Base-by-base conservation (phyloP, 2,888 invertebrate species). In the Andrena flavipes region DNA sequence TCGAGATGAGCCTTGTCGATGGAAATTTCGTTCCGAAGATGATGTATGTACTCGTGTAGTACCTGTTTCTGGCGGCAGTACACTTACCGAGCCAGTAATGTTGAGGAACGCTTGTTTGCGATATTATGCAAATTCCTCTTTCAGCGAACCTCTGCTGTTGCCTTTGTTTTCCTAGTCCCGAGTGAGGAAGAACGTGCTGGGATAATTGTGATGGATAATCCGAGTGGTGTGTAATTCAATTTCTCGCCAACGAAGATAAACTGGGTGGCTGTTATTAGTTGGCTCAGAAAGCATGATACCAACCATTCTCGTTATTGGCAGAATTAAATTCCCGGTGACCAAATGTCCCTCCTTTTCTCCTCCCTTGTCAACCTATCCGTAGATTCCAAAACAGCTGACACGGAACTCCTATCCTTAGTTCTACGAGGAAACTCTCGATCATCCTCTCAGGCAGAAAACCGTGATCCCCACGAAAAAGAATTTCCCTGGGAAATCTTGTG, bases 81-180 rank as follows among this genome's bases (percentile, higher is more conserved):
- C 35, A 42, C 75, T 62, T 42, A 60, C 10, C 13, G 68, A 30
- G 51, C 64, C 26, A 33, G 49, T 33, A 42, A 65, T 54, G 48
- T 35, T 20, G 8, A 5, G 2, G 42, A 49, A 42, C 56, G 62
- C 54, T 78, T 56, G 33, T 65, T 67, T 69, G 69, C 68, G 33
- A 64, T 69, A 62, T 42, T 54, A 79, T 69, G 78, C 69, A 68
- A 75, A 79, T 75, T 79, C 35, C 68, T 42, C 64, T 5, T 56
- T 51, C 62, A 48, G 7, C 42, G 29, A 63, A 29, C 16, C 63
- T 63, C 42, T 42, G 54, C 42, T 42, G 54, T 13, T 29, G 30
- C 29, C 70, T 60, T 76, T 23, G 75, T 70, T 76, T 60, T 20
- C 42, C 20, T 23, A n/a, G n/a, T 6, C 13, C n/a, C 2, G 5